A percentile compares a stretch with the other conserved stretches of the same genome.
Evolutionary conservation across 2,113 vertebrate species (phyloP).

Genomic region (Corythoichthys intestinalis): DNA sequence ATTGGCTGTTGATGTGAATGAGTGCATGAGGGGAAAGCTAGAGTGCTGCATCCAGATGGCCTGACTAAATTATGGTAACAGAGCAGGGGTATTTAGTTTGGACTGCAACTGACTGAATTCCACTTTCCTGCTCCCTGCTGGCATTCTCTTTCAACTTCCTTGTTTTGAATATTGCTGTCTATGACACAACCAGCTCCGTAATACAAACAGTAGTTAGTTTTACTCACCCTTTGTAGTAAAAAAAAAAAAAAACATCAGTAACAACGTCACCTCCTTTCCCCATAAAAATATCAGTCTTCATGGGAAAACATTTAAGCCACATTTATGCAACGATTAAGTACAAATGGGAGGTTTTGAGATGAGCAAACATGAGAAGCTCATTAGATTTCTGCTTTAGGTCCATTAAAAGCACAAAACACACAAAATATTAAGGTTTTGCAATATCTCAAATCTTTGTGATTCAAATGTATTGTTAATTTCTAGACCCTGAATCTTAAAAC

Average conservation of each 20-base stretch:
- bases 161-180: slow-evolving; percentile 20
- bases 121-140: slow-evolving; percentile 27
- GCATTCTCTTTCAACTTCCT: slow-evolving; percentile 18
- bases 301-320: not conserved
- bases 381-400: no score
- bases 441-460: no score
- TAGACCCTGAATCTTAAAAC: no score
- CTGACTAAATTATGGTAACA: slow-evolving; percentile 52
- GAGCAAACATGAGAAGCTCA: no score
- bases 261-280: not conserved
- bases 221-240: not conserved
- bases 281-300: not conserved
- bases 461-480: no score
- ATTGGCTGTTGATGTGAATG: slow-evolving; percentile 56
- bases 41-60: slow-evolving; percentile 59
- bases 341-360: not conserved
- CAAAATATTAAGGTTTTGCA: no score
- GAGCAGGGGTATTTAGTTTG: slow-evolving; percentile 45
- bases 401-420: no score
- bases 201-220: not conserved
- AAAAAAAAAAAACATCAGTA: not conserved
- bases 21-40: slow-evolving; percentile 50
- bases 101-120: slow-evolving; percentile 36
- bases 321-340: not conserved
- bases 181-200: not conserved